Conservation (phyloP, 2,888 invertebrate species). For the Harpalus rubripes region DNA sequence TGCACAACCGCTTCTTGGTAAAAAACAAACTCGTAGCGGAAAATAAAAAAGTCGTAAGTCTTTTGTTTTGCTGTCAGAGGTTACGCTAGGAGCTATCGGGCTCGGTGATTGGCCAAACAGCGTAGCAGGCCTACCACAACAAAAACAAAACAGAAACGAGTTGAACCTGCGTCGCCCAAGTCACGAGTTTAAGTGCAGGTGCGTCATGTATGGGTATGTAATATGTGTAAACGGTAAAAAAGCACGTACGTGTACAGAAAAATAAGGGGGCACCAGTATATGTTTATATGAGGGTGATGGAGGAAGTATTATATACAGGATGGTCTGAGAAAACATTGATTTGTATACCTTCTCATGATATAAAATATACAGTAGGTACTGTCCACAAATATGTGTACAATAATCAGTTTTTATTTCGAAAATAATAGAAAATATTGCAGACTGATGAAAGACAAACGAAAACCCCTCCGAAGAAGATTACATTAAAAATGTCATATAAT, state of each 20-base stretch:
- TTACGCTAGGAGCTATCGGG: slow-evolving; percentile 29
- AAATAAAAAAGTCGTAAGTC: slow-evolving; percentile 45
- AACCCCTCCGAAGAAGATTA: no score
- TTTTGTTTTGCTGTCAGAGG: slow-evolving; percentile 55
- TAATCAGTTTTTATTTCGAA: no score
- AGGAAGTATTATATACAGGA: no score
- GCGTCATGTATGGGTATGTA: slow-evolving; percentile 18
- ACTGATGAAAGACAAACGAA: no score
- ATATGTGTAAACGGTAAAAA: slow-evolving; percentile 6
- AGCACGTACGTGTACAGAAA: background rate
- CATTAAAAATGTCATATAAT: no score
- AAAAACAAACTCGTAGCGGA: slow-evolving; percentile 46
- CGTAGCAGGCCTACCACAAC: slow-evolving; percentile 32
- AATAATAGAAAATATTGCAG: no score
- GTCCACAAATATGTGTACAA: no score
- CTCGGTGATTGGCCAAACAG: slow-evolving; percentile 6
- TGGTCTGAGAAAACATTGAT: no score
- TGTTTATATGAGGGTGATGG: background rate
- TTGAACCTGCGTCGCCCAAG: slow-evolving; percentile 44
- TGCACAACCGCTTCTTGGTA: slow-evolving; percentile 19
- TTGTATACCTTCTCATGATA: no score
- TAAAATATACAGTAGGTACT: no score
- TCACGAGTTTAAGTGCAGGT: slow-evolving; percentile 44
- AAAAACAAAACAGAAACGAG: slow-evolving; percentile 35
- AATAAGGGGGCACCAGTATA: background rate